Percentiles rank a stretch among this genome's conserved stretches.
Evolutionary conservation across 2,888 invertebrate species (phyloP).

Genomic region (Amphipoea oculea): DNA sequence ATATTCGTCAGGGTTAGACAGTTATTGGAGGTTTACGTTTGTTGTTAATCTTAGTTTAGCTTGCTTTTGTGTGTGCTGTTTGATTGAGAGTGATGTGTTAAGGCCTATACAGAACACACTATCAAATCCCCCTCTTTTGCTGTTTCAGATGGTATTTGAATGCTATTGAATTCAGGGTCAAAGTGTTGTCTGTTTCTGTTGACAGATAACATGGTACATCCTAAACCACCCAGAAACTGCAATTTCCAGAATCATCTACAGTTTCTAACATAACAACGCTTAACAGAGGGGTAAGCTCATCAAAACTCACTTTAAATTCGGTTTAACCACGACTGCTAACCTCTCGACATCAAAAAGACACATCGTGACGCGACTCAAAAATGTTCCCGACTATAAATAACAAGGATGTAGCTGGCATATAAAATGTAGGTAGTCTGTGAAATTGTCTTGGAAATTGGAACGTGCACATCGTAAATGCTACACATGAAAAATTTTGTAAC

Average conservation of each 20-base stretch:
- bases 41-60: conserved; percentile 49
- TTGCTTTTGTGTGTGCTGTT: conserved; percentile 26
- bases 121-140: not conserved
- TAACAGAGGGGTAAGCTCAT: conserved; percentile 20
- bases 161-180: not conserved
- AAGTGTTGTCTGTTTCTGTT: not conserved
- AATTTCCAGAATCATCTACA: not conserved
- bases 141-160: conserved; percentile 7
- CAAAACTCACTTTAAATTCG: conserved; percentile 49
- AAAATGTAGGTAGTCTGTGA: conserved; percentile 61
- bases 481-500: conserved; percentile 54
- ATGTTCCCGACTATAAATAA: conserved; percentile 63
- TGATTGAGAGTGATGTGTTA: not conserved
- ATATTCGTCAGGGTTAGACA: conserved; percentile 54
- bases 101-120: not conserved
- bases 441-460: conserved; percentile 66
- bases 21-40: conserved; percentile 49
- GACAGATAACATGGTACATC: not conserved
- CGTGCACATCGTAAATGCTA: conserved; percentile 58
- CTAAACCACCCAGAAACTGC: not conserved
- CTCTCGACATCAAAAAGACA: conserved; percentile 58
- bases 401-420: conserved; percentile 56
- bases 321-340: conserved; percentile 49
- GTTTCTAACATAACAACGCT: not conserved
- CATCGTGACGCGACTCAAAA: conserved; percentile 59